Percentiles rank a stretch among this genome's conserved stretches.
phyloP scores from a whole-genome alignment of 2,888 invertebrate species.

The Mythimna impura region DNA sequence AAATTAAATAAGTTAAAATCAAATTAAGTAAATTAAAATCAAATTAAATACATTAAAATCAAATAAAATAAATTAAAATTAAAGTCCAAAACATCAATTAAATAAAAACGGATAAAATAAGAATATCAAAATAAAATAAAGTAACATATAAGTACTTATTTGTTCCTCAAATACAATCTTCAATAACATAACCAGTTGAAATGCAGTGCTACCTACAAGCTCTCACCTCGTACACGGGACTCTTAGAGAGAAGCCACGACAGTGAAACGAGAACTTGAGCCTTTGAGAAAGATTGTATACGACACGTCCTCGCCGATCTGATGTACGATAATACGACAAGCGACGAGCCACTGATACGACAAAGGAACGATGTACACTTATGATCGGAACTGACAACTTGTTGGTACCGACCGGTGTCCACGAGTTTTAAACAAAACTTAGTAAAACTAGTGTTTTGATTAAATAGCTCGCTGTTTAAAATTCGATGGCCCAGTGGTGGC shows the following conservation, averaged over 20 bases:
- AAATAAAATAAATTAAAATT: too few species aligned
- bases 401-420: not conserved
- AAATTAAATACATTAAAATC: too few species aligned
- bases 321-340: not conserved
- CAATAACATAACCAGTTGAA: not conserved
- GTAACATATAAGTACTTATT: too few species aligned
- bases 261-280: not conserved
- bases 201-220: not conserved
- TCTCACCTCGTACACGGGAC: not conserved
- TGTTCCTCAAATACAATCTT: too few species aligned
- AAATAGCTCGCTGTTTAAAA: too few species aligned
- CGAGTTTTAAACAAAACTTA: not conserved
- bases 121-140: too few species aligned
- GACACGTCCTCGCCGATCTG: constrained; percentile 12
- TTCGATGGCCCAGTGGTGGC: too few species aligned
- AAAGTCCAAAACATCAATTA: too few species aligned
- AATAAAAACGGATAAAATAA: too few species aligned
- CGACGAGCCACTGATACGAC: constrained; percentile 4
- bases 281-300: constrained; percentile 1
- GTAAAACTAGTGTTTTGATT: not conserved
- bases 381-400: not conserved
- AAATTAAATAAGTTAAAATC: too few species aligned
- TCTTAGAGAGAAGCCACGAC: not conserved
- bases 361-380: not conserved
- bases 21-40: too few species aligned